Conservation (phyloP, 2,113 vertebrate species). For the Marmota monax region DNA sequence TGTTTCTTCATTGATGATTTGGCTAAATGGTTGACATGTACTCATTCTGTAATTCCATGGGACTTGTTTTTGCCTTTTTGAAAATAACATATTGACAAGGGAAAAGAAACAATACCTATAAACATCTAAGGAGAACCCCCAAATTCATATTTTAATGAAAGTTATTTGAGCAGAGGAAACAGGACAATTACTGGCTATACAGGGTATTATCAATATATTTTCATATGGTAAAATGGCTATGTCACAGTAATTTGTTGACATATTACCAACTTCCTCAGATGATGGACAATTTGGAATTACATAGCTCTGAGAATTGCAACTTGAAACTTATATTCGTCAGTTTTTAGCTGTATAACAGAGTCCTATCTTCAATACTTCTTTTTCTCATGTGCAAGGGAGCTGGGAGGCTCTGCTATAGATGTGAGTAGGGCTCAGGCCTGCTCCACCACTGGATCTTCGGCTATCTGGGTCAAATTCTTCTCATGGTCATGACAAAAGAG, state of each 20-base stretch:
- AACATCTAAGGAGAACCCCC: not conserved
- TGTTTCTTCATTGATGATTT: not conserved
- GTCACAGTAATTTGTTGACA: not conserved
- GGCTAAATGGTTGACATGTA: not conserved
- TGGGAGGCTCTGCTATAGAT: not conserved
- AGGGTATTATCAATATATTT: not conserved
- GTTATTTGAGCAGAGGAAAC: not conserved
- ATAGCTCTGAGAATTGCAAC: not conserved
- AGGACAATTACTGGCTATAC: not conserved
- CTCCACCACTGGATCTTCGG: not conserved
- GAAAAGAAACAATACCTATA: not conserved
- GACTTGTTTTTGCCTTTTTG: not conserved
- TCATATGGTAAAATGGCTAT: not conserved
- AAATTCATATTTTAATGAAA: slow-evolving; percentile 14
- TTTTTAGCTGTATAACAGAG: not conserved
- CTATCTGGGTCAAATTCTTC: not conserved
- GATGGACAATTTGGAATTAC: not conserved
- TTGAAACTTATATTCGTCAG: not conserved
- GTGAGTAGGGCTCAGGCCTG: not conserved
- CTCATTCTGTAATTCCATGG: not conserved
- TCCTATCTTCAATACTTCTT: not conserved
- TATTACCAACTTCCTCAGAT: not conserved
- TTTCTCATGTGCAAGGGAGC: not conserved
- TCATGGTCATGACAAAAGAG: not conserved
- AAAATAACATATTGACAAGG: not conserved